phyloP scores from a whole-genome alignment of 2,888 invertebrate genomes.

The Caenorhabditis parvicauda region DNA sequence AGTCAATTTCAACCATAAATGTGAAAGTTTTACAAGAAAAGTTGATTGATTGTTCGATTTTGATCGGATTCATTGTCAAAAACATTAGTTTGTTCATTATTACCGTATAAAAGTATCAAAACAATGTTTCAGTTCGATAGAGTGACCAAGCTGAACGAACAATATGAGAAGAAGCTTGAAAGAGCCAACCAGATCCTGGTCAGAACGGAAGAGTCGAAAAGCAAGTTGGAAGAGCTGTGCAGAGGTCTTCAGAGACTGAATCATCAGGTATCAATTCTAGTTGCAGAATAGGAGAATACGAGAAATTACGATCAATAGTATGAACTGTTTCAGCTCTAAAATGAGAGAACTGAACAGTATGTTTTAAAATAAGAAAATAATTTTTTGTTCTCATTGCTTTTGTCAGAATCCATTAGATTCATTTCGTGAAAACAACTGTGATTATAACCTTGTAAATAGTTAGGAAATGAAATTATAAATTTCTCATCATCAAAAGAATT shows the following conservation, averaged over 20 bases:
- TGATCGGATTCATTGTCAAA: too few species aligned
- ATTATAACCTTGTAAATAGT: too few species aligned
- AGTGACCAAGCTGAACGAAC: constrained; percentile 28
- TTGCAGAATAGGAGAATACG: too few species aligned
- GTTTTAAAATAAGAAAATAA: constrained; percentile 36
- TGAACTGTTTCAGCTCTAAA: too few species aligned
- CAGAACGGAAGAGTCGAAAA: constrained; percentile 70
- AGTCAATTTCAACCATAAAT: too few species aligned
- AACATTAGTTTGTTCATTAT: too few species aligned
- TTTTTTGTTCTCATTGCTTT: not conserved
- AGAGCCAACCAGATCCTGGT: constrained; percentile 65
- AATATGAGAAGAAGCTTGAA: constrained; percentile 39
- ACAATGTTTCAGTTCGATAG: constrained; percentile 28
- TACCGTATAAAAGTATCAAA: not conserved
- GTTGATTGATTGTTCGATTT: too few species aligned
- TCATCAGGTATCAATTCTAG: constrained; percentile 81
- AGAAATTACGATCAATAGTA: too few species aligned
- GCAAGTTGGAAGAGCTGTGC: constrained; percentile 83
- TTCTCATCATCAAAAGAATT: not conserved
- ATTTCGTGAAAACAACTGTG: too few species aligned
- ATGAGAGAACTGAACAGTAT: too few species aligned
- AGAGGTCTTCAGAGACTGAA: constrained; percentile 88
- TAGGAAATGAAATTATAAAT: not conserved
- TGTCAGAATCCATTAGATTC: not conserved
- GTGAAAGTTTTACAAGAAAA: too few species aligned